These are phyloP conservation scores for Chlorospingus semifuscus DNA, from an alignment of 2,797 vertebrate genomes.

Conservation along the genomic window DNA sequence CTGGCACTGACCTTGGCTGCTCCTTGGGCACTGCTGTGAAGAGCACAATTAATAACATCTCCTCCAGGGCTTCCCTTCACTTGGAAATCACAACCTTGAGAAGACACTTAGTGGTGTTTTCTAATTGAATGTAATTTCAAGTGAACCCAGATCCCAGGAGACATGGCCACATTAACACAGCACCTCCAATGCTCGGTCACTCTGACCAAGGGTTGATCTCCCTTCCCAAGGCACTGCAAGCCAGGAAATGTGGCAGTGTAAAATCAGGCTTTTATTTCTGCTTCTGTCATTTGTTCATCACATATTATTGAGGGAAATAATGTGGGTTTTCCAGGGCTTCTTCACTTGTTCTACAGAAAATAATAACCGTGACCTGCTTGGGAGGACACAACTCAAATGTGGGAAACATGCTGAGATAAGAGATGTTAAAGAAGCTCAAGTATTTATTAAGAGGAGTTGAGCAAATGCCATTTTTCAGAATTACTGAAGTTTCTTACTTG, in stretches of 20 bases:
- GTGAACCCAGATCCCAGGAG: background rate
- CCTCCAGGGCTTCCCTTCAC: background rate
- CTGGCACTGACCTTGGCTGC: background rate
- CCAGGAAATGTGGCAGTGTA: background rate
- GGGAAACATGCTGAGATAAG: background rate
- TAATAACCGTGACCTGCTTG: background rate
- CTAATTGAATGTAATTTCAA: slow-evolving; percentile 56
- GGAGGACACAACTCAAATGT: background rate
- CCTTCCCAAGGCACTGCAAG: background rate
- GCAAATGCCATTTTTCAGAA: background rate
- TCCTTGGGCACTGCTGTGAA: background rate
- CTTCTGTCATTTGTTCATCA: background rate
- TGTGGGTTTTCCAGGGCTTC: background rate
- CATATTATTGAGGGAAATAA: background rate
- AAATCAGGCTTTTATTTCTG: background rate
- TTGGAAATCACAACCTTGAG: slow-evolving; percentile 48
- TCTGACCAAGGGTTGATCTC: background rate
- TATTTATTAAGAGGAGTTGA: background rate
- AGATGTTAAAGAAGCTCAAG: background rate
- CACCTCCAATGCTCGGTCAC: background rate
- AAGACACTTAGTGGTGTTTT: slow-evolving; percentile 27
- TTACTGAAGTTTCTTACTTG: background rate
- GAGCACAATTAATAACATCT: background rate
- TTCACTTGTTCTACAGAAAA: background rate
- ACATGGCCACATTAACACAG: background rate